Base-by-base conservation (phyloP, 1,140 invertebrate species). In the Drosophila miranda region DNA sequence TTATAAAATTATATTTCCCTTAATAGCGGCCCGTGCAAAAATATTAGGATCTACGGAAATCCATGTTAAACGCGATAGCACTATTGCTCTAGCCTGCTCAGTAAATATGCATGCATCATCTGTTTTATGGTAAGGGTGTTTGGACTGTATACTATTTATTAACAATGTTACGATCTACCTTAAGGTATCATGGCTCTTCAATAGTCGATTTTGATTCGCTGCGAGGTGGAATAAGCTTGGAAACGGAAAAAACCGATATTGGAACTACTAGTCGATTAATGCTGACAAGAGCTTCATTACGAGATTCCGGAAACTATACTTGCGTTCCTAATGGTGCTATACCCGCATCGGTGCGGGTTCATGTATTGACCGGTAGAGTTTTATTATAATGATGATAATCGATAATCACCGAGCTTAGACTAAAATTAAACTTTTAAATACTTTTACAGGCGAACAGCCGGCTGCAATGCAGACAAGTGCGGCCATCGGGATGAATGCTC, bases 251-350 rank as follows among this genome's bases (percentile, higher is more conserved):
- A 92, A 97, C 96, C 4, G 96, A 96, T 77, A 93, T 94, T 6
- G 96, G 96, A 11, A 97, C 96, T 41, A 97, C 96, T 45, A 97
- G 96, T 91, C 96, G 96, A 89, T 93, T 98, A 64, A 93, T 97
- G 88, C 94, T 98, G 68, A 97, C 96, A 9, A 96, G 97, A 89
- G 97, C 97, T 11, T 93, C 95, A 21, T 93, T 96, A 45, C 93
- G 93, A 30, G 97, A 98, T 92, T 97, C 96, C 34, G 97, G 97
- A 74, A 97, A 97, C 92, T 97, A 97, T 91, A 97, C 96, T 21
- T 97, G 96, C 91, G 94, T 96, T 76, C 96, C 96, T 45, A 95
- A 95, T 91, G 97, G 97, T 90, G 96, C 97, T 34, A 95, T 96
- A 84, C 95, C 96, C 13, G 96, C 96, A 52, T 96, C 95, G 62